Percentiles rank a stretch among this genome's conserved stretches.
phyloP scores from a whole-genome alignment of 2,888 invertebrate genomes.

The Catocala fraxini region DNA sequence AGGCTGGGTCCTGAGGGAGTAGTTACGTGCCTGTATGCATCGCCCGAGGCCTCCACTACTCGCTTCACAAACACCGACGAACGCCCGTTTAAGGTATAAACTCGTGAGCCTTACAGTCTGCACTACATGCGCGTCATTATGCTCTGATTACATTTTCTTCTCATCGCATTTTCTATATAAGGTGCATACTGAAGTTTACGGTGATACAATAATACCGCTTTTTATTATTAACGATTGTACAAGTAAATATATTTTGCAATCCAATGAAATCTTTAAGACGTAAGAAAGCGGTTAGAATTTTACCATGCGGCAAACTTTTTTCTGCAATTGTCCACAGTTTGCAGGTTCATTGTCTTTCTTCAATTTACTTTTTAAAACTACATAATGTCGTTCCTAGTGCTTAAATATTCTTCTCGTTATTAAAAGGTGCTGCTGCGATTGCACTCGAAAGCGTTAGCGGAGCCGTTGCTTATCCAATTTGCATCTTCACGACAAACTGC shows the following conservation, averaged over 20 bases:
- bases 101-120: slow-evolving; percentile 29
- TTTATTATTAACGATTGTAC: no score
- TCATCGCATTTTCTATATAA: slow-evolving; percentile 30
- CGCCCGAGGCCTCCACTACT: slow-evolving; percentile 48
- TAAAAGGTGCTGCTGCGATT: slow-evolving; percentile 13
- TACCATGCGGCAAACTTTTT: no score
- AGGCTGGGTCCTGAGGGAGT: slow-evolving; percentile 63
- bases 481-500: slow-evolving; percentile 63
- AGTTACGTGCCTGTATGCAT: slow-evolving; percentile 70
- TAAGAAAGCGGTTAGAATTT: no score
- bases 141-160: slow-evolving; percentile 39
- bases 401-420: background rate
- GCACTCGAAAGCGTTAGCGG: slow-evolving; percentile 30
- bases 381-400: background rate
- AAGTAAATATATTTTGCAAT: no score
- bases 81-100: slow-evolving; percentile 38
- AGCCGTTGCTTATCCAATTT: slow-evolving; percentile 62
- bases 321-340: no score
- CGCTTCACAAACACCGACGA: slow-evolving; percentile 34
- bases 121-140: slow-evolving; percentile 37
- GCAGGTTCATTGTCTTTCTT: no score
- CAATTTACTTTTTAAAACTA: no score
- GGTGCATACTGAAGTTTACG: background rate
- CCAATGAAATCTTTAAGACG: no score
- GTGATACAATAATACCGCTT: no score